Conservation (phyloP, 2,888 invertebrate species). For the Encarsia formosa region DNA sequence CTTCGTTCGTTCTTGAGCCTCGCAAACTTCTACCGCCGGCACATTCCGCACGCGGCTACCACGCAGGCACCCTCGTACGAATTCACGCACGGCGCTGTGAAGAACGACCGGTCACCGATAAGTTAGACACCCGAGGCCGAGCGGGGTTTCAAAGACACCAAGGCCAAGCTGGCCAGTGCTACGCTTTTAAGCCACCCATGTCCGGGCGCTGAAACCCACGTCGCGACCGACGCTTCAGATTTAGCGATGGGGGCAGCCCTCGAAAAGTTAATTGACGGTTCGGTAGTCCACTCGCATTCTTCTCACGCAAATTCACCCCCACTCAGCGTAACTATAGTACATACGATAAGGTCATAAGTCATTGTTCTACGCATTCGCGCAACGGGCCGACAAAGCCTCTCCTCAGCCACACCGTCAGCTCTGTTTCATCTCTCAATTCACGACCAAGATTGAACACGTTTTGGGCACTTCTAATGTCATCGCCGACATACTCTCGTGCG, state of each 20-base stretch:
- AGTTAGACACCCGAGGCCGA: no score
- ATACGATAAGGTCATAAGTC: neutral
- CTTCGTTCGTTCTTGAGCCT: neutral
- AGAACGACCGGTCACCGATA: no score
- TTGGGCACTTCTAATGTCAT: neutral
- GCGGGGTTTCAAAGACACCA: no score
- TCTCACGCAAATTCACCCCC: neutral
- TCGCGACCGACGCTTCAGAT: no score
- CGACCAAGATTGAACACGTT: conserved; percentile 2
- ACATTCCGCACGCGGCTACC: neutral
- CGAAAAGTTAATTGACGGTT: no score
- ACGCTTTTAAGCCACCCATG: no score
- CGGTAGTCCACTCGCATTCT: neutral
- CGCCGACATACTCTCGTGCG: conserved; percentile 4
- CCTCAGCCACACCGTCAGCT: conserved; percentile 1
- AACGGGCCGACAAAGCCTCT: conserved; percentile 4
- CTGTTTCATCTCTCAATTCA: conserved; percentile 2
- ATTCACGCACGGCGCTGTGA: no score
- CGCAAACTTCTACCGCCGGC: neutral
- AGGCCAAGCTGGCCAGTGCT: no score
- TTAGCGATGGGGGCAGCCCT: no score
- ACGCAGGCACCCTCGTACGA: neutral
- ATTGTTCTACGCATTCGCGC: neutral
- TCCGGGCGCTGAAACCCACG: no score
- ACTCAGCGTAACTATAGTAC: neutral